A percentile compares a stretch with the other conserved stretches of the same genome.
Conservation (phyloP, 2,888 invertebrate species). For the Caenorhabditis doughertyi region DNA sequence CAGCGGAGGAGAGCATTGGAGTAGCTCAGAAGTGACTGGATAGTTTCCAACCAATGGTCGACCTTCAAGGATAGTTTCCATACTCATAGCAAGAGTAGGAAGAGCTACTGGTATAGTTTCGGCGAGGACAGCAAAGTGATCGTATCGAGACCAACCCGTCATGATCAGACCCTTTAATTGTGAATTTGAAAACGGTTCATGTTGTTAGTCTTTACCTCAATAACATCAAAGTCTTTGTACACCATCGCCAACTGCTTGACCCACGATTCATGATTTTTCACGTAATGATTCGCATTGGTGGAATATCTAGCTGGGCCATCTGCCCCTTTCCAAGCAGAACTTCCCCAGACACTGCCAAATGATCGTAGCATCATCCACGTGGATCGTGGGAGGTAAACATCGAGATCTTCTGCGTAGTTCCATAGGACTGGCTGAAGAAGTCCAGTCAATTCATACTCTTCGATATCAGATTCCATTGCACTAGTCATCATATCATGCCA, state of each 20-base stretch:
- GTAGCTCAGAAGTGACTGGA: constrained; percentile 68
- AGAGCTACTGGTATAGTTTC: constrained; percentile 84
- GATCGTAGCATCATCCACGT: constrained; percentile 86
- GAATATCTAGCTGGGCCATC: constrained; percentile 83
- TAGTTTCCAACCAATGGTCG: constrained; percentile 61
- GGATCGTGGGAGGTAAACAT: constrained; percentile 77
- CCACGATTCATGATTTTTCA: constrained; percentile 84
- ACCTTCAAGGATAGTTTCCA: constrained; percentile 78
- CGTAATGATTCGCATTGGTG: constrained; percentile 84
- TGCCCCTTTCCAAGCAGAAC: constrained; percentile 88
- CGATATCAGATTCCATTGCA: constrained; percentile 73
- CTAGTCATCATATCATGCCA: constrained; percentile 83
- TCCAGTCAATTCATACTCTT: constrained; percentile 71
- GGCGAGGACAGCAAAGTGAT: constrained; percentile 84
- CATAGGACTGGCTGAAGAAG: constrained; percentile 81
- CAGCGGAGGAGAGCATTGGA: constrained; percentile 75
- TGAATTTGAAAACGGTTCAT: too few species aligned
- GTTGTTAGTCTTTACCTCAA: constrained; percentile 71
- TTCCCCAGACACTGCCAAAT: constrained; percentile 88
- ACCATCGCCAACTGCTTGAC: constrained; percentile 81
- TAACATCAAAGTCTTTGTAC: constrained; percentile 78
- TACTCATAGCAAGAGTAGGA: constrained; percentile 83
- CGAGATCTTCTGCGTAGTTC: constrained; percentile 82
- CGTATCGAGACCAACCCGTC: constrained; percentile 85
- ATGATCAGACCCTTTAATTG: constrained; percentile 83